Percentiles rank a stretch among this genome's conserved stretches.
These are phyloP conservation scores for Falco concolor DNA, from an alignment of 2,797 vertebrate species.

Conservation along the genomic window DNA sequence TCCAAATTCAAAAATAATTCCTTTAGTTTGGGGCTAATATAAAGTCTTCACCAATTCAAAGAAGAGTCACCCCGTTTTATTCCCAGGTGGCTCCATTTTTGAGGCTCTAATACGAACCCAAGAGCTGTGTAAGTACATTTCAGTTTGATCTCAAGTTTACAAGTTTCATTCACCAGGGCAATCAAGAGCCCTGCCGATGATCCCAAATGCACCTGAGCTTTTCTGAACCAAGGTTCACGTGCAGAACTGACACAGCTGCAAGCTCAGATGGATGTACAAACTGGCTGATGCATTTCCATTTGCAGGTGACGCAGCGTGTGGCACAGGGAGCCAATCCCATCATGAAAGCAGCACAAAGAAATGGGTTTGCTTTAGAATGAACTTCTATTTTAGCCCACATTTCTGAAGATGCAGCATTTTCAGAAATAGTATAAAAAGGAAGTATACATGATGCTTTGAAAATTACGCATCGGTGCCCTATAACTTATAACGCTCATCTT, in stretches of 20 bases:
- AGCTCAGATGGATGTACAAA: background rate
- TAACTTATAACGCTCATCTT: background rate
- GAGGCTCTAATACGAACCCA: background rate
- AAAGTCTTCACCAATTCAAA: background rate
- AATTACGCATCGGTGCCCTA: background rate
- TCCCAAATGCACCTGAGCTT: background rate
- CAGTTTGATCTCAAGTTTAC: background rate
- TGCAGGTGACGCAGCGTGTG: background rate
- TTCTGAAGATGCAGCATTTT: slow-evolving; percentile 60
- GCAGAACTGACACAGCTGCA: slow-evolving; percentile 44
- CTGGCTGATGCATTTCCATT: background rate
- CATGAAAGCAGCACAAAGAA: slow-evolving; percentile 38
- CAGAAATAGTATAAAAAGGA: slow-evolving; percentile 47
- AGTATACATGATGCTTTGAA: background rate
- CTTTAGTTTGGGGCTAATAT: background rate
- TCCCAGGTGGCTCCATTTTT: background rate
- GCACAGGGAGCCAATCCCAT: slow-evolving; percentile 12
- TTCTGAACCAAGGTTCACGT: background rate
- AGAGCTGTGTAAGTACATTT: background rate
- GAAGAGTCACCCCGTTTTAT: background rate
- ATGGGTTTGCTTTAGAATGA: slow-evolving; percentile 49
- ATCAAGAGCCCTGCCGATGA: background rate
- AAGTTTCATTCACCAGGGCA: background rate
- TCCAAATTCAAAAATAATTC: background rate
- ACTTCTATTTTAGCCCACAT: background rate